These are phyloP conservation scores for Ophioninae sp. DNA, from an alignment of 2,888 invertebrate genomes.

Conservation along the genomic window DNA sequence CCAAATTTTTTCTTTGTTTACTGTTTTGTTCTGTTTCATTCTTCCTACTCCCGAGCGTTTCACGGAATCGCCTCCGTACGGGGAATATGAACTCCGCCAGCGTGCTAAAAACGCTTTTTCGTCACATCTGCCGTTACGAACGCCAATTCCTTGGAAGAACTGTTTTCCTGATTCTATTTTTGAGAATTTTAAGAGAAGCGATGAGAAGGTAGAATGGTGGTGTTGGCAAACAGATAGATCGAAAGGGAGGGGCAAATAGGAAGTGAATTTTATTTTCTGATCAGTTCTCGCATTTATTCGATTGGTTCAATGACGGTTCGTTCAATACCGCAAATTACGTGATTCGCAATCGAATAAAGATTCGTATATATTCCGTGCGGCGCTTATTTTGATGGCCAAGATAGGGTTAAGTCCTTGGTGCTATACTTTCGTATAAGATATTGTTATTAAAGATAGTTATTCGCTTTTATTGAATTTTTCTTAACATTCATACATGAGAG, in stretches of 20 bases:
- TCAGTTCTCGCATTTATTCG: conserved; percentile 9
- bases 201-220: not conserved
- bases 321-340: conserved; percentile 49
- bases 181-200: conserved; percentile 1
- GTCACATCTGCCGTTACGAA: not conserved
- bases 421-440: not conserved
- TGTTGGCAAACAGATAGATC: not conserved
- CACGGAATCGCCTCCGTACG: not conserved
- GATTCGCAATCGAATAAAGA: conserved; percentile 48
- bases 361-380: conserved; percentile 1
- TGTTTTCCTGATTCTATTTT: not conserved
- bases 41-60: not conserved
- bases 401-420: conserved; percentile 11
- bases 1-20: conserved; percentile 13
- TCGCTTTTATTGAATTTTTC: not conserved
- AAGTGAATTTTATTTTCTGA: conserved; percentile 29
- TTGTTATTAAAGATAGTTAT: not conserved
- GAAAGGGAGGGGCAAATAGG: not conserved
- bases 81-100: not conserved
- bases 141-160: not conserved
- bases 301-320: conserved; percentile 33
- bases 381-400: conserved; percentile 42
- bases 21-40: conserved; percentile 1
- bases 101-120: not conserved
- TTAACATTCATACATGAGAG: not conserved